Conservation (phyloP, 2,888 invertebrate species). For the Troilus luridus region DNA sequence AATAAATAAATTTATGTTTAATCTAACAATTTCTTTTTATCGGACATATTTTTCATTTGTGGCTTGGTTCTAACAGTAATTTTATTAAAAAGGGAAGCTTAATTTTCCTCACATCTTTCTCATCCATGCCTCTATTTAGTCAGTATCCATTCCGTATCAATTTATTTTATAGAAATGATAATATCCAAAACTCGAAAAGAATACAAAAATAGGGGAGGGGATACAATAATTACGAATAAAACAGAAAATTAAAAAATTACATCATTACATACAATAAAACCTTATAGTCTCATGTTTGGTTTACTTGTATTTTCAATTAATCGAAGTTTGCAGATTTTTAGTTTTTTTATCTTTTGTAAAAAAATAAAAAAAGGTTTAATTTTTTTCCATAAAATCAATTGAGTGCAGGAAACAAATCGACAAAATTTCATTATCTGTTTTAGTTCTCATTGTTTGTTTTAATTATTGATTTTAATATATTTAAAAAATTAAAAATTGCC, state of each 20-base stretch:
- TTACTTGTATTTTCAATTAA: no score
- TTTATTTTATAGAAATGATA: not conserved
- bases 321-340: no score
- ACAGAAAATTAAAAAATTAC: not conserved
- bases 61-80: conserved; percentile 2
- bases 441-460: no score
- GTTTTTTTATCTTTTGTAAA: no score
- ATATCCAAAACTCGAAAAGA: not conserved
- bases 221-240: not conserved
- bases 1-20: not conserved
- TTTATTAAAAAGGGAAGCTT: not conserved
- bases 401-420: no score
- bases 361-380: no score
- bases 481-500: no score
- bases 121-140: not conserved
- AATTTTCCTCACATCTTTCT: not conserved
- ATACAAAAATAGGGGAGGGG: not conserved
- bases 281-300: no score
- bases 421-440: no score
- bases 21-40: not conserved
- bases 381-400: no score
- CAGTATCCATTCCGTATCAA: not conserved
- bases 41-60: not conserved
- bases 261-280: not conserved
- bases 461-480: no score